phyloP scores from a whole-genome alignment of 2,113 vertebrate genomes.

The Progne subis region DNA sequence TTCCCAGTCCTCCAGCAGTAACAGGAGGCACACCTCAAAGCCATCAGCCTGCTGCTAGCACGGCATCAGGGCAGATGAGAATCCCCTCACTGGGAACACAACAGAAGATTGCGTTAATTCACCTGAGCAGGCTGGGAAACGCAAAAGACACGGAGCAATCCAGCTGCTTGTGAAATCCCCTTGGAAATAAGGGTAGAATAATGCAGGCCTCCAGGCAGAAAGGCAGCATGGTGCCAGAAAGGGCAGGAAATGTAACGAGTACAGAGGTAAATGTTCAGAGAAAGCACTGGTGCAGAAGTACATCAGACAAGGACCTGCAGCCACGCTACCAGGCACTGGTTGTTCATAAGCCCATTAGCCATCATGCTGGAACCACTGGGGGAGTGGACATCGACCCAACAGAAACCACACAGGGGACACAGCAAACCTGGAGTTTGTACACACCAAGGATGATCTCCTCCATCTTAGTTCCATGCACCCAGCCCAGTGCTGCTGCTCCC shows the following conservation, averaged over 20 bases:
- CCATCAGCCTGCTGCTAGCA: not conserved
- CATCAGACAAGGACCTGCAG: not conserved
- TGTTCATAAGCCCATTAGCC: not conserved
- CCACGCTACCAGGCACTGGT: not conserved
- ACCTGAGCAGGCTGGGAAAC: not conserved
- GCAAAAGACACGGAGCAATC: not conserved
- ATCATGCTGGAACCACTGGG: rapidly evolving
- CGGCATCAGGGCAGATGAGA: not conserved
- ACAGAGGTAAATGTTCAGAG: not conserved
- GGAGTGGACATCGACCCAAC: rapidly evolving
- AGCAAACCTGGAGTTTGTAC: not conserved
- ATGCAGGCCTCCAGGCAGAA: not conserved
- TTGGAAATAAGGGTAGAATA: not conserved
- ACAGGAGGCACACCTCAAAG: not conserved
- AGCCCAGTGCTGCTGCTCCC: not conserved
- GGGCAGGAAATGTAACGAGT: not conserved
- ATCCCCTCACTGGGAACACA: not conserved
- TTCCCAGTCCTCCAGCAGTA: not conserved
- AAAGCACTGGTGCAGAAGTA: not conserved
- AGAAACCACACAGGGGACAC: not conserved
- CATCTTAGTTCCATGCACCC: rapidly evolving
- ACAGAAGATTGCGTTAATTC: not conserved
- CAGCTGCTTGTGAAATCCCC: not conserved
- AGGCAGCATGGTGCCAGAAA: not conserved
- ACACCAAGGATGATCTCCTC: not conserved